phyloP scores from a whole-genome alignment of 2,888 invertebrate species.

The Heliconius sara region DNA sequence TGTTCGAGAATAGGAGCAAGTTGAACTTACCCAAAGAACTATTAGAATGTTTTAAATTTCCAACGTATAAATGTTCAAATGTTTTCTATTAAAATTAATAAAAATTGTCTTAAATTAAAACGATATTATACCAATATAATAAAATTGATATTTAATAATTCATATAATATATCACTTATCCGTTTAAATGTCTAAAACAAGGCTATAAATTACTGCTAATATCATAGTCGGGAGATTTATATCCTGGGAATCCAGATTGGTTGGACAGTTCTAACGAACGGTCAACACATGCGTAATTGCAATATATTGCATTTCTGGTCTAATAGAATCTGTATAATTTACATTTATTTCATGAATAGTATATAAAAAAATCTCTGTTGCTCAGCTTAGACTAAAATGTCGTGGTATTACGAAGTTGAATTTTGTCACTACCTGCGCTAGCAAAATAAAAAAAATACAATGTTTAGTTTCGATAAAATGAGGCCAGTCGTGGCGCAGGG shows the following conservation, averaged over 20 bases:
- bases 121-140: neutral
- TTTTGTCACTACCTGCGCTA: no score
- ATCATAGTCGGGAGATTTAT: slow-evolving; percentile 21
- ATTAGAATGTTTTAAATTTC: neutral
- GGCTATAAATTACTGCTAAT: slow-evolving; percentile 32
- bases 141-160: neutral
- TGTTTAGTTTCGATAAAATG: no score
- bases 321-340: no score
- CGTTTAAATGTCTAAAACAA: neutral
- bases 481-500: no score
- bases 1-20: neutral
- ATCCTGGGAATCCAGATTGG: slow-evolving; percentile 30
- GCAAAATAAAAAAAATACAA: no score
- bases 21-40: neutral
- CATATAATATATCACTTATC: slow-evolving; percentile 8
- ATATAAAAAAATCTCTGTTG: no score
- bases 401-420: no score
- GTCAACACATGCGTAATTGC: slow-evolving; percentile 20
- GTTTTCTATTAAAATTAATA: neutral
- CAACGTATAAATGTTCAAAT: neutral
- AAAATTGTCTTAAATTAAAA: neutral
- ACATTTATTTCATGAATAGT: no score
- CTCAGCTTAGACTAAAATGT: no score
- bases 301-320: slow-evolving; percentile 19
- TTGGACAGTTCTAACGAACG: slow-evolving; percentile 34